These are phyloP conservation scores for Lagopus leucura DNA, from an alignment of 2,113 vertebrate genomes.

Conservation along the genomic window DNA sequence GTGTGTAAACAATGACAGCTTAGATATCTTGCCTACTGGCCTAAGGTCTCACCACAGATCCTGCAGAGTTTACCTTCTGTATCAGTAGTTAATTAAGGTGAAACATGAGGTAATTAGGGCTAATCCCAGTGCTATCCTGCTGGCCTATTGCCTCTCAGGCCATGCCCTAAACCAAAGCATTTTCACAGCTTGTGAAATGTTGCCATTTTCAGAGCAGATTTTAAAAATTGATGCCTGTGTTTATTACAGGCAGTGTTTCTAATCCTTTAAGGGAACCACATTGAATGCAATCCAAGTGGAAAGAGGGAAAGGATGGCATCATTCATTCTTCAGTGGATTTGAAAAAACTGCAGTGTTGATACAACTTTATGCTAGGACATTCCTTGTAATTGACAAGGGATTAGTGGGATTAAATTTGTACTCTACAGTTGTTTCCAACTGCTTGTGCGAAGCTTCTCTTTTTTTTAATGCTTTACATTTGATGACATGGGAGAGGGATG, in stretches of 20 bases:
- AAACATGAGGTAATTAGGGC: slow-evolving; percentile 84
- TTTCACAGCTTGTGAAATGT: slow-evolving; percentile 57
- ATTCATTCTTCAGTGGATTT: slow-evolving; percentile 7
- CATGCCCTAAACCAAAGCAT: slow-evolving; percentile 61
- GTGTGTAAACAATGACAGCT: slow-evolving; percentile 77
- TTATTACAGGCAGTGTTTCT: slow-evolving; percentile 41
- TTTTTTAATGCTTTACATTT: slow-evolving; percentile 19
- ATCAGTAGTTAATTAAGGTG: slow-evolving; percentile 86
- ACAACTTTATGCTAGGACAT: slow-evolving; percentile 13
- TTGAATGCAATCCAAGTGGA: background rate
- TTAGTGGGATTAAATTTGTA: slow-evolving; percentile 50
- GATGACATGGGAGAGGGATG: background rate
- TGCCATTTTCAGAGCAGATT: slow-evolving; percentile 58
- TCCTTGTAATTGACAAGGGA: slow-evolving; percentile 30
- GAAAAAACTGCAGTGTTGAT: slow-evolving; percentile 30
- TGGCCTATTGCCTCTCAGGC: slow-evolving; percentile 77
- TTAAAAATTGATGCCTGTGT: slow-evolving; percentile 41
- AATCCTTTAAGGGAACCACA: slow-evolving; percentile 36
- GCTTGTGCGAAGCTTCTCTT: background rate
- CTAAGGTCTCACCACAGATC: slow-evolving; percentile 75
- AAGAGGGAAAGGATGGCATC: background rate
- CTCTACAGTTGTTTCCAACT: slow-evolving; percentile 25
- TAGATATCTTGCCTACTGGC: slow-evolving; percentile 74
- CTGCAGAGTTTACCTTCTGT: slow-evolving; percentile 81
- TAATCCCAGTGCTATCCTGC: slow-evolving; percentile 80